Evolutionary conservation across 2,797 vertebrate genomes (phyloP).

Genomic region (Channa striata): DNA sequence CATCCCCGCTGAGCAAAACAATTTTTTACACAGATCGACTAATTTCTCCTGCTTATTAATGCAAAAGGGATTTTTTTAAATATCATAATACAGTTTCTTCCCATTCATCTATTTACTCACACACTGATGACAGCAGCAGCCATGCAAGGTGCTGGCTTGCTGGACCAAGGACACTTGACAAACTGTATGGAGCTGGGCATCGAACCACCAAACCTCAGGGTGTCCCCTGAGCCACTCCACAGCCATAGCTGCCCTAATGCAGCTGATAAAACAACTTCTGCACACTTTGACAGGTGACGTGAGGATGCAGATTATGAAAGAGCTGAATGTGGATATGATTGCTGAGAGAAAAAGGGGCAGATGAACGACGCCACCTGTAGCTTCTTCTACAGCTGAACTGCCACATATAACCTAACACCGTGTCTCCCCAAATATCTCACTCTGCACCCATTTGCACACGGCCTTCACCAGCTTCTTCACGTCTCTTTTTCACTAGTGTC

Average conservation of each 20-base stretch:
- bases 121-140: no score
- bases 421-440: neutral
- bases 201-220: no score
- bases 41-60: neutral
- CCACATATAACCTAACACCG: conserved; percentile 8
- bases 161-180: neutral
- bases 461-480: conserved; percentile 53
- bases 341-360: conserved; percentile 42
- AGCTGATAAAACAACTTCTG: conserved; percentile 53
- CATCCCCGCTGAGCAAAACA: neutral
- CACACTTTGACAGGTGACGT: conserved; percentile 64
- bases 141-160: no score
- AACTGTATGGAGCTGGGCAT: no score
- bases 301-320: conserved; percentile 64
- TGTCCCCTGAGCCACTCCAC: no score
- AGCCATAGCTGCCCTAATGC: conserved; percentile 9
- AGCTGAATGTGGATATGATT: conserved; percentile 67
- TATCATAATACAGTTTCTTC: no score
- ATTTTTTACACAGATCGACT: neutral
- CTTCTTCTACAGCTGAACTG: conserved; percentile 25
- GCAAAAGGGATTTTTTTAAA: neutral
- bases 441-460: conserved; percentile 47
- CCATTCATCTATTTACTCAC: no score
- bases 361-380: conserved; percentile 54
- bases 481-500: conserved; percentile 78